Conservation (phyloP, 2,888 invertebrate species). For the Brassicogethes aeneus region DNA sequence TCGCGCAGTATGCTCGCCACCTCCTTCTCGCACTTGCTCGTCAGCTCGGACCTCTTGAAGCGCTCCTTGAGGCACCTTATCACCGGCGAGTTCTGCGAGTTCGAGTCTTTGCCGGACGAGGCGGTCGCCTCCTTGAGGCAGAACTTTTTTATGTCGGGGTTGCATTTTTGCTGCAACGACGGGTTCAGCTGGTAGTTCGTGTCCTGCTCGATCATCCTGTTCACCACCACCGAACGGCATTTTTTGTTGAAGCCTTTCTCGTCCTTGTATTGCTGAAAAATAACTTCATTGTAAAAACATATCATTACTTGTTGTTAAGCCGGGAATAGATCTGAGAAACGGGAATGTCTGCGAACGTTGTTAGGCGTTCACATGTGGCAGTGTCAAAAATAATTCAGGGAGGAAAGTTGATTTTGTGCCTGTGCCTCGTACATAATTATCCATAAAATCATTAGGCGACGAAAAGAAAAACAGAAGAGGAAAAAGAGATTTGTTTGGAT, state of each 20-base stretch:
- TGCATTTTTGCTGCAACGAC: slow-evolving; percentile 71
- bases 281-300: too few relatives aligned
- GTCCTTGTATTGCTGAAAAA: slow-evolving; percentile 60
- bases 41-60: slow-evolving; percentile 66
- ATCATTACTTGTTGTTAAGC: neutral
- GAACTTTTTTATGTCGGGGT: slow-evolving; percentile 66
- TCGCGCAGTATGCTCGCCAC: slow-evolving; percentile 75
- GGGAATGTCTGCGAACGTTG: too few relatives aligned
- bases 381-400: too few relatives aligned
- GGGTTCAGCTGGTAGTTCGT: slow-evolving; percentile 86
- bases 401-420: too few relatives aligned
- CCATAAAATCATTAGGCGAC: too few relatives aligned
- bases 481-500: too few relatives aligned
- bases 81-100: slow-evolving; percentile 82
- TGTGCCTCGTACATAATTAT: too few relatives aligned
- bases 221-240: slow-evolving; percentile 76
- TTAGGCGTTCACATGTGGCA: too few relatives aligned
- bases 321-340: neutral
- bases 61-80: slow-evolving; percentile 75
- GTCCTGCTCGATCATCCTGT: slow-evolving; percentile 84
- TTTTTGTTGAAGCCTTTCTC: slow-evolving; percentile 70
- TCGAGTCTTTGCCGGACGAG: slow-evolving; percentile 50
- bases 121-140: slow-evolving; percentile 38
- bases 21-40: slow-evolving; percentile 70
- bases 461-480: too few relatives aligned